These are phyloP conservation scores for Cynopterus sphinx DNA, from an alignment of 2,797 vertebrate species.

Conservation along the genomic window DNA sequence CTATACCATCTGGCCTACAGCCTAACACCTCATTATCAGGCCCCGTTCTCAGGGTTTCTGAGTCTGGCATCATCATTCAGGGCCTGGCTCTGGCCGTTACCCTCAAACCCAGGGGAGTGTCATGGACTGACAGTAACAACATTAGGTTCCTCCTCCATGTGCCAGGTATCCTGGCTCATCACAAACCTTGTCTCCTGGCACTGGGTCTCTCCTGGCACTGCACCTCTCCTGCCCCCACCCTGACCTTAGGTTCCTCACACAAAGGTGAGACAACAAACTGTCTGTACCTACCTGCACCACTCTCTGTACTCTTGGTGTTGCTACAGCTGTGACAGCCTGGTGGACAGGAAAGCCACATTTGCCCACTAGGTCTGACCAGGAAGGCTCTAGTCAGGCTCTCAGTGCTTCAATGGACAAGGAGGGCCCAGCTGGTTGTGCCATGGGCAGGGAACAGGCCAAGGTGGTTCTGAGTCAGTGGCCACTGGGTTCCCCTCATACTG, in stretches of 20 bases:
- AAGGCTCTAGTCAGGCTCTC: neutral
- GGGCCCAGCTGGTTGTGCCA: neutral
- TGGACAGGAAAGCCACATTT: neutral
- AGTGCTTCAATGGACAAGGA: neutral
- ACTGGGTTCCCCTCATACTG: neutral
- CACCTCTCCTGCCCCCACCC: neutral
- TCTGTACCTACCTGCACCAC: neutral
- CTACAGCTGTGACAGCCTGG: neutral
- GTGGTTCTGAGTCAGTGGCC: neutral
- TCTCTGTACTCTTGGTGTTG: neutral
- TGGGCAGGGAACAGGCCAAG: neutral
- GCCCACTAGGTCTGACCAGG: neutral
- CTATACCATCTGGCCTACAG: neutral
- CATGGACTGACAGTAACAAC: neutral
- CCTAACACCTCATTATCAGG: neutral
- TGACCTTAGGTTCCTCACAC: neutral
- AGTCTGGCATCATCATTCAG: neutral
- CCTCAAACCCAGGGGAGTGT: neutral
- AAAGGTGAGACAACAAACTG: neutral
- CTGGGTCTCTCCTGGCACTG: neutral
- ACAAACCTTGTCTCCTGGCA: neutral
- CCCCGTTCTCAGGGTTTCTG: neutral
- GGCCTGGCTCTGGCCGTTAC: neutral
- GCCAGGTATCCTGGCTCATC: neutral
- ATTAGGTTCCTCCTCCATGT: neutral